Evolutionary conservation across 2,888 invertebrate species (phyloP).

Genomic region (Drosophila bunnanda): DNA sequence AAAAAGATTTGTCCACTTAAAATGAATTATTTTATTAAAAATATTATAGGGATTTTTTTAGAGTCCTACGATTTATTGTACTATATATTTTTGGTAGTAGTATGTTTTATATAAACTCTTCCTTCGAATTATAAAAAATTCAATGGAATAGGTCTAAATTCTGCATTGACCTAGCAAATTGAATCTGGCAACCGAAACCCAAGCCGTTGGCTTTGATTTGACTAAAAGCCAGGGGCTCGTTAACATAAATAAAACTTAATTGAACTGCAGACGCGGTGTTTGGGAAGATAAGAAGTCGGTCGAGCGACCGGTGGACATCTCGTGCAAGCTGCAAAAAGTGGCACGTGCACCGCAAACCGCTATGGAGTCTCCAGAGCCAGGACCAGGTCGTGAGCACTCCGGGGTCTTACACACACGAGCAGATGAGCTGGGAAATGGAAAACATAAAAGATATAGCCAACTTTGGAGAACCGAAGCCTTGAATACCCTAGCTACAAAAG

Average conservation of each 20-base stretch:
- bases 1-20: no score
- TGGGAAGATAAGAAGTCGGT: constrained; percentile 58
- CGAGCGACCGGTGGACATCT: constrained; percentile 45
- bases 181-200: no score
- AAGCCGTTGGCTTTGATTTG: constrained; percentile 73
- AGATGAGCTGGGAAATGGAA: constrained; percentile 19
- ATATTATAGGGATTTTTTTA: no score
- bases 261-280: constrained; percentile 68
- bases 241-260: constrained; percentile 76
- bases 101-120: no score
- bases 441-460: constrained; percentile 5
- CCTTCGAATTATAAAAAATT: no score
- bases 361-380: constrained; percentile 9
- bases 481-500: not conserved
- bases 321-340: constrained; percentile 76
- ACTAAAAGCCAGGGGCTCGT: constrained; percentile 52
- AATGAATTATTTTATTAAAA: no score
- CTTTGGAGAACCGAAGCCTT: not conserved
- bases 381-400: constrained; percentile 62
- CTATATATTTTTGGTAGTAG: no score
- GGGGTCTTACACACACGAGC: constrained; percentile 36
- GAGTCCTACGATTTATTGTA: no score
- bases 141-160: no score
- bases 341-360: constrained; percentile 64
- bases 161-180: no score